Base-by-base conservation (phyloP, 2,797 vertebrate species). In the Hypotaenidia okinawae region DNA sequence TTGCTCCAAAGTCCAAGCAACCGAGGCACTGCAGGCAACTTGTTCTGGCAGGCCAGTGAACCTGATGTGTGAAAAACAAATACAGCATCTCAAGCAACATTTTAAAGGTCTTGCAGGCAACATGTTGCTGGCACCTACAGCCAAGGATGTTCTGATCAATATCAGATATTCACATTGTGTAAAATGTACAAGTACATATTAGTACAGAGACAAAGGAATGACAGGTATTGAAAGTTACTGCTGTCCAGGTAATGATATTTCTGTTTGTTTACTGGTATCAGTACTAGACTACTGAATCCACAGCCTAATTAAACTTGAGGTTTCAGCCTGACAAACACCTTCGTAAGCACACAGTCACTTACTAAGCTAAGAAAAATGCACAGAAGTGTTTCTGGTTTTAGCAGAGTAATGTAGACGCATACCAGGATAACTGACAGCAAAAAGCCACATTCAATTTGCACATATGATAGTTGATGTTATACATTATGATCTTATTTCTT, bases 41-140 rank as follows among this genome's bases (percentile, higher is more conserved):
- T 62, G 22, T 54, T 87, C 70, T 84, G 24, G 15, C 49, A 90
- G 45, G 10, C 11, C 78, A 12, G 28, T 79, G 52, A 91, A 62
- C 32, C 13, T 16, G 4, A 25, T 43, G 51, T 45, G 11, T 41
- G 49, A 61, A 79, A 61, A 79, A 22, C 24, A 61, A 80, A 12
- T 35, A 59, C 18, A 72, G 30, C 43, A 83, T 35, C 32, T 8
- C 3, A 3, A 84, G 13, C 6, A 52, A 52, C 3, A 37, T 33
- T 58, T 12, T 21, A 37, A 37, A 23, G 13, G 19, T 61, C 68
- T 64, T 47, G 28, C 27, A 86, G 43, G 9, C 22, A 88, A 58
- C 12, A 9, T 7, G 8, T 35, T 72, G 23, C 22, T 0, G 0
- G 32, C 39, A n/a, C 13, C 13, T 68, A 37, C 4, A 61, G 27